Conservation (phyloP, 2,797 vertebrate species). For the Muscicapa comitata region DNA sequence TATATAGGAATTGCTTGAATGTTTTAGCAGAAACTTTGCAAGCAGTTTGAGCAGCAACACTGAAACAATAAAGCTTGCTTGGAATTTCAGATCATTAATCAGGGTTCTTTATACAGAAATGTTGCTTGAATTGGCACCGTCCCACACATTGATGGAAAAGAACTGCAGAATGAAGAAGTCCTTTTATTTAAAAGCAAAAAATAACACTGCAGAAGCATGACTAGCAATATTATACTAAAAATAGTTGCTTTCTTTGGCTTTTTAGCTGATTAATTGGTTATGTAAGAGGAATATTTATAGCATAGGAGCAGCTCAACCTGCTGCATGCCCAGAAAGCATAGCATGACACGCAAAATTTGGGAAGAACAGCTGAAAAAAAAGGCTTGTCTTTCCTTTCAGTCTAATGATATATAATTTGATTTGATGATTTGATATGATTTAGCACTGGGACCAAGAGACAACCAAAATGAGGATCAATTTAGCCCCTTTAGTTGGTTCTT, state of each 20-base stretch:
- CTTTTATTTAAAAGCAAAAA: slow-evolving; percentile 51
- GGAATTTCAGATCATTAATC: slow-evolving; percentile 46
- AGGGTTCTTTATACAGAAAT: slow-evolving; percentile 34
- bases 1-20: neutral
- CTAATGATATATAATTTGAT: neutral
- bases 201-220: slow-evolving; percentile 48
- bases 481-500: neutral
- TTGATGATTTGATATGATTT: neutral
- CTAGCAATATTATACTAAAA: slow-evolving; percentile 51
- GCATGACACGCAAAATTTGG: slow-evolving; percentile 5
- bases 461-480: neutral
- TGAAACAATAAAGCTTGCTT: slow-evolving; percentile 38
- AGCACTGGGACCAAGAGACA: neutral
- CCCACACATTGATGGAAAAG: slow-evolving; percentile 44
- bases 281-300: slow-evolving; percentile 58
- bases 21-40: slow-evolving; percentile 9
- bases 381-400: neutral
- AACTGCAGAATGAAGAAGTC: slow-evolving; percentile 36
- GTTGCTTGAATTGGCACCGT: slow-evolving; percentile 52
- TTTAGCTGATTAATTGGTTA: slow-evolving; percentile 64
- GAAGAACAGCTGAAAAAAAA: neutral
- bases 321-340: neutral
- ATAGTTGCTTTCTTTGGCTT: slow-evolving; percentile 54
- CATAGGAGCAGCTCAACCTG: neutral
- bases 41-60: neutral